A percentile compares a stretch with the other conserved stretches of the same genome.
Conservation (phyloP, 2,888 invertebrate species). For the Andrena fulva region DNA sequence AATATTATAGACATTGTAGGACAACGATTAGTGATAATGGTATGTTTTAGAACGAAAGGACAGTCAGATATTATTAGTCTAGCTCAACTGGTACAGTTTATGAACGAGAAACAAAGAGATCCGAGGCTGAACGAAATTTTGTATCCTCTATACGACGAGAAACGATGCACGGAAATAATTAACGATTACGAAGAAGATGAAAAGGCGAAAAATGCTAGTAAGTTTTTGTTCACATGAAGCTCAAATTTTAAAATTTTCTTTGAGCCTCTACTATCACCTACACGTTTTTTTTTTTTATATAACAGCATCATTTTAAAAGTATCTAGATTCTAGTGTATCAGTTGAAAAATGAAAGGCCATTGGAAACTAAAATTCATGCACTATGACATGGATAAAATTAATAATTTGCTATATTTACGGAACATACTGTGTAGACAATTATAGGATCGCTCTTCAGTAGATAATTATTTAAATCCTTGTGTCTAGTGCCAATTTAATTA, state of each 20-base stretch:
- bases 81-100: slow-evolving; percentile 86
- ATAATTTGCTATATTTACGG: too few relatives aligned
- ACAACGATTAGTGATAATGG: not conserved
- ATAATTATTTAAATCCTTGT: too few relatives aligned
- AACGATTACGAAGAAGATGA: slow-evolving; percentile 87
- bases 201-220: slow-evolving; percentile 85
- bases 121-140: slow-evolving; percentile 90
- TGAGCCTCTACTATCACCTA: too few relatives aligned
- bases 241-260: not conserved
- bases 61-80: slow-evolving; percentile 85
- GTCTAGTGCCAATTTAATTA: too few relatives aligned
- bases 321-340: too few relatives aligned
- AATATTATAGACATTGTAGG: not conserved
- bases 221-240: slow-evolving; percentile 39
- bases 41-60: slow-evolving; percentile 84
- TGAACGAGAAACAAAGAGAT: slow-evolving; percentile 89
- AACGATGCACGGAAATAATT: slow-evolving; percentile 87
- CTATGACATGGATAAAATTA: too few relatives aligned
- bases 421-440: too few relatives aligned
- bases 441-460: too few relatives aligned
- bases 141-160: slow-evolving; percentile 88
- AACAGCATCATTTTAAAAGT: too few relatives aligned
- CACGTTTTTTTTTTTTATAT: too few relatives aligned
- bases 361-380: too few relatives aligned
- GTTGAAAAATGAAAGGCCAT: too few relatives aligned